These are phyloP conservation scores for Gryllus bimaculatus DNA, from an alignment of 1,140 invertebrate species.

Conservation along the genomic window DNA sequence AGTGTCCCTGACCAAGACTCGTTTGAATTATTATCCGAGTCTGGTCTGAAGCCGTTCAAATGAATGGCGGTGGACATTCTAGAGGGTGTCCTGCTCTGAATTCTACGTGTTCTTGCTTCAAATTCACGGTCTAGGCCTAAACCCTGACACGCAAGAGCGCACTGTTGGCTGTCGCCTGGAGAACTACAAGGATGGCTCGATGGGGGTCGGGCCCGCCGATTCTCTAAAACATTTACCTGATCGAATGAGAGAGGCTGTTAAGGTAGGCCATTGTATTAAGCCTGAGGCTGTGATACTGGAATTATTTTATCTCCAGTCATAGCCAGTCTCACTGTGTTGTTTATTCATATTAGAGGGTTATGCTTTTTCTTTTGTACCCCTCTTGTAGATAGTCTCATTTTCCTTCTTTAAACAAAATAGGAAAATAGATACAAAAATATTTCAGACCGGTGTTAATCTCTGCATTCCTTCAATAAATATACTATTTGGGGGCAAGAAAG, in stretches of 20 bases:
- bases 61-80: background rate
- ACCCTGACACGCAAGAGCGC: conserved; percentile 30
- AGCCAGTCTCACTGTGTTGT: background rate
- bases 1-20: background rate
- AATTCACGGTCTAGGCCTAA: conserved; percentile 26
- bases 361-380: background rate
- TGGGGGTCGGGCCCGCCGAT: conserved; percentile 40
- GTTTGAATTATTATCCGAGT: background rate
- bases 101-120: conserved; percentile 16
- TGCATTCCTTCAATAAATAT: background rate
- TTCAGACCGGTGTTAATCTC: no score
- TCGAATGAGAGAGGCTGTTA: conserved; percentile 40
- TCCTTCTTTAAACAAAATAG: no score
- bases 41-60: background rate
- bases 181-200: conserved; percentile 43
- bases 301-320: background rate
- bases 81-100: background rate
- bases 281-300: conserved; percentile 8
- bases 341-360: background rate
- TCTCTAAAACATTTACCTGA: conserved; percentile 44
- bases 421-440: no score
- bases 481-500: background rate
- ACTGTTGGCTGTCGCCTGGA: conserved; percentile 48
- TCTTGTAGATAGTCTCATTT: no score
- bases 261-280: conserved; percentile 31